A percentile compares a stretch with the other conserved stretches of the same genome.
Evolutionary conservation across 1,140 invertebrate species (phyloP).

Genomic region (Drosophila pectinifera): DNA sequence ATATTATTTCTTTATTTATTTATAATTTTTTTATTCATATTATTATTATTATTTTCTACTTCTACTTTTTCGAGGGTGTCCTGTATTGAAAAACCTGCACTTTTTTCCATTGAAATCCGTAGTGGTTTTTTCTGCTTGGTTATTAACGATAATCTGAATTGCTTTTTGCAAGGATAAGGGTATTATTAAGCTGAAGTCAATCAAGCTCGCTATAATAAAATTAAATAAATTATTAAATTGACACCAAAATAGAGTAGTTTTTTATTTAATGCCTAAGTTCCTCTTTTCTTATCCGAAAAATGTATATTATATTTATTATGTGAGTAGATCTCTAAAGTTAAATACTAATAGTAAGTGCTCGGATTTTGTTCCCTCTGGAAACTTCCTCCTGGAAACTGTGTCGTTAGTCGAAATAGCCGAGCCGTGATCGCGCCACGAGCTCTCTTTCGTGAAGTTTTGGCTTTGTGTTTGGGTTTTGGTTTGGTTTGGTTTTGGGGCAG

Average conservation of each 20-base stretch:
- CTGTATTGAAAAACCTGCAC: no score
- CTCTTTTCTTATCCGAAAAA: no score
- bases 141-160: not conserved
- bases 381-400: constrained; percentile 1
- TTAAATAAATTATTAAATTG: no score
- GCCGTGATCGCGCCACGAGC: constrained; percentile 5
- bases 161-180: not conserved
- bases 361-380: not conserved
- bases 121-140: not conserved
- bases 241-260: no score
- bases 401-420: not conserved
- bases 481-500: constrained; percentile 6
- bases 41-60: no score
- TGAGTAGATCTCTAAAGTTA: no score
- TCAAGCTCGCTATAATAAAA: not conserved
- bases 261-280: no score
- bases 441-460: constrained; percentile 15
- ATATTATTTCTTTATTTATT: no score
- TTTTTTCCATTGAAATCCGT: not conserved
- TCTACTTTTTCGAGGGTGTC: no score
- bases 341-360: no score
- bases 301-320: not conserved
- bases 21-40: no score
- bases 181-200: not conserved
- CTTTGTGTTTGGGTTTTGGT: constrained; percentile 10